Evolutionary conservation across 2,113 vertebrate species (phyloP), one percentile per base, ranked within the genome.

Genomic region (Atherinomorus stipes): DNA sequence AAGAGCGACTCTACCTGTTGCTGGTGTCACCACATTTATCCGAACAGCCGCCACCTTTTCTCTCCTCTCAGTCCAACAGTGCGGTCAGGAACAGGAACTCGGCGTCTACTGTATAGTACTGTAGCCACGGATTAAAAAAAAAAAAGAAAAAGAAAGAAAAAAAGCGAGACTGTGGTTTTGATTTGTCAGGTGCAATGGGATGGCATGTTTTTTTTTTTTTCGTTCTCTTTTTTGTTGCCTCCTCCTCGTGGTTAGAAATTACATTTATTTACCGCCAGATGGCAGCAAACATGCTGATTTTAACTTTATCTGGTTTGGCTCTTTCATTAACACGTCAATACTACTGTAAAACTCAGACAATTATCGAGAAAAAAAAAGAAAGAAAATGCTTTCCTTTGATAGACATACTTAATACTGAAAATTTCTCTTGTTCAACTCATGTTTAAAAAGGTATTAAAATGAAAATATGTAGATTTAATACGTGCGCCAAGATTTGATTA

Each of bases 1-100:
- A 61, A 86, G 90, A 89, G 89, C 74, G 60, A 91, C 86, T 88
- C 78, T 68, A 91, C 89, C 92, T 93, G 83, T 88, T 88, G 88
- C 74, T 76, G 81, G 8, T 60, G 75, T 83, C 73, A 74, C 64
- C 47, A 44, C 22, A 23, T 71, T 57, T 59, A 28, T 60, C 49
- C 26, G 12, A 51, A 21, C 42, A 34, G 44, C 52, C 63, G 16
- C 70, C 62, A 25, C 78, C 67, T 61, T 34, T 40, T 34, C 26
- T 59, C 23, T 19, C 7, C 28, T 23, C n/a, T n/a, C 51, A 38
- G 38, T 18, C 70, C 26, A 56, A 22, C 21, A 21, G 16, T 15
- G 22, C n/a, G 16, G 1, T 18, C 11, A 26, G n/a, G 54, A 19
- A 38, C 47, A 67, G 26, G 53, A 28, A 22, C 23, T 2, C 31